A percentile compares a stretch with the other conserved stretches of the same genome.
These are phyloP conservation scores for Brachyalestes nurse DNA, from an alignment of 2,797 vertebrate species.

Conservation along the genomic window DNA sequence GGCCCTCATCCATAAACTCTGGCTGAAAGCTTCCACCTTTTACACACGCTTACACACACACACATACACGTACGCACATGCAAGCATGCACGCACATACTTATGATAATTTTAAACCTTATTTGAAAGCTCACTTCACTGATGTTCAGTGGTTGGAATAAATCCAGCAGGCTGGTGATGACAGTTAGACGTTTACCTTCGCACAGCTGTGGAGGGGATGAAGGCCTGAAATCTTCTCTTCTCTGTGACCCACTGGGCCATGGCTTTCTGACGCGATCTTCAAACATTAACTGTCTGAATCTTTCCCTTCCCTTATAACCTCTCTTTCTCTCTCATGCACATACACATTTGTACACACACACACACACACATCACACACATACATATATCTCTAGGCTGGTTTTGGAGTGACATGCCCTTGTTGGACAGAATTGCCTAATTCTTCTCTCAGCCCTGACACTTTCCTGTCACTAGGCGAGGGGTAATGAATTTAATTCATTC, in stretches of 20 bases:
- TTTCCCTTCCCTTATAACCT: constrained; percentile 4
- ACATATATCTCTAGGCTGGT: constrained; percentile 38
- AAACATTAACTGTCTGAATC: constrained; percentile 44
- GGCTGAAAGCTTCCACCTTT: constrained; percentile 53
- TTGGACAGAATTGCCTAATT: constrained; percentile 57
- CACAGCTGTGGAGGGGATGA: constrained; percentile 41
- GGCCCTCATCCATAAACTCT: constrained; percentile 55
- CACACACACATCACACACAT: background rate
- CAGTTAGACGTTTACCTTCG: constrained; percentile 54
- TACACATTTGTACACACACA: background rate
- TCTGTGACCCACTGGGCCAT: constrained; percentile 44
- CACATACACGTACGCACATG: constrained; percentile 36
- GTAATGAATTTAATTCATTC: constrained; percentile 71
- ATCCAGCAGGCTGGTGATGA: constrained; percentile 52
- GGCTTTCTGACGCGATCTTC: constrained; percentile 50
- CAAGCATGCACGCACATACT: constrained; percentile 39
- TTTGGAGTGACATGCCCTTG: constrained; percentile 51
- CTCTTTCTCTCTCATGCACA: constrained; percentile 17
- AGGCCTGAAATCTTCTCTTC: constrained; percentile 49
- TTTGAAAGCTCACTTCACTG: constrained; percentile 47
- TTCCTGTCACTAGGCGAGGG: constrained; percentile 53
- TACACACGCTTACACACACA: constrained; percentile 29
- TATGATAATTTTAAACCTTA: constrained; percentile 54
- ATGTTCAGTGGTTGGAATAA: constrained; percentile 51
- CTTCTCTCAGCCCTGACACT: constrained; percentile 50